Evolutionary conservation across 1,140 invertebrate species (phyloP), one percentile per base, ranked within the genome.

Genomic region (Colletes latitarsis): DNA sequence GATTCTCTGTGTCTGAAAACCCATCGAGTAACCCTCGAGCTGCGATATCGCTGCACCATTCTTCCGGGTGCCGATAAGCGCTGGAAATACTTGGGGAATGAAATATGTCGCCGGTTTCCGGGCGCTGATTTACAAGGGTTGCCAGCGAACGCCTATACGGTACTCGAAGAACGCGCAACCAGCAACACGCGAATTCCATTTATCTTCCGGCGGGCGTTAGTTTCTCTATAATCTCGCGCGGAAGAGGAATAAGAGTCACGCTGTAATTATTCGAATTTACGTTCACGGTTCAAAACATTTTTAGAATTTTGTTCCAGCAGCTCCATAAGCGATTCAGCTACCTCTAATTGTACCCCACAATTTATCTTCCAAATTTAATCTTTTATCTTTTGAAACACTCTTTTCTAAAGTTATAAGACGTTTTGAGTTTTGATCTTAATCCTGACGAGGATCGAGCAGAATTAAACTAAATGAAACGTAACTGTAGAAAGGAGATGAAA

Each of bases 201-300:
- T 39, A 69, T 69, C 53, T 60, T 21, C 6, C 66, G 4, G 14
- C 30, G 0, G 19, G 39, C 46, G 14, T 3, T 52, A 15, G 21
- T 39, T 21, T 9, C 15, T 2, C 52, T 6, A 39, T 4, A 0
- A 4, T 15, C 46, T 39, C 17, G 60, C 39, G 6, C 8, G n/a
- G 17, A 49, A 58, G 19, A n/a, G 19, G 17, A 49, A 19, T 21
- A 46, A 66, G 30, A 5, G 30, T 52, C 30, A 3, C 12, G 2
- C 1, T 15, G n/a, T 75, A 55, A 75, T 75, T 75, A 75, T 66
- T 73, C 60, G 9, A 15, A 72, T 9, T 46, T 41, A 73, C 15
- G 43, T 8, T 0, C 6, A 39, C 19, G 39, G 53, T 0, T 10
- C 30, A 30, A 30, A 30, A 30, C 30, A 30, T 30, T 30, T 30